Evolutionary conservation across 2,113 vertebrate genomes (phyloP).

Genomic region (Emydura subglobosa): DNA sequence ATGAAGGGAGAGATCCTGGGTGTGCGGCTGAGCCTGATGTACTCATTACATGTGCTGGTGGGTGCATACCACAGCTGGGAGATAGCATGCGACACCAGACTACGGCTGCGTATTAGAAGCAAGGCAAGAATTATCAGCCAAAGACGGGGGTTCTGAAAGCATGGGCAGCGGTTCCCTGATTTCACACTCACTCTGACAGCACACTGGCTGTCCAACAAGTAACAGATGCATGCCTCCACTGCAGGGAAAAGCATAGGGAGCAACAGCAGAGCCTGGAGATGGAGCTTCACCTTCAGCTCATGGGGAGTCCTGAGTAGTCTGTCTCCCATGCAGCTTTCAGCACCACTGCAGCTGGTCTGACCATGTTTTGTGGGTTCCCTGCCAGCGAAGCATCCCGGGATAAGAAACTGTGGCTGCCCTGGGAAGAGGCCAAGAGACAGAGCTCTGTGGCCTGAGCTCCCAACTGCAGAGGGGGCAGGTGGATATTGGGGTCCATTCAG

Average conservation of each 20-base stretch:
- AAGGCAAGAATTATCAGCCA: neutral
- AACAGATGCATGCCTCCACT: neutral
- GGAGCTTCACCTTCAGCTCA: neutral
- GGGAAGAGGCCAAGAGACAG: neutral
- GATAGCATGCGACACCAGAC: rapidly evolving
- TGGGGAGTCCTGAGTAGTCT: neutral
- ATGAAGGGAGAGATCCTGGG: neutral
- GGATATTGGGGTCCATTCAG: too few species aligned
- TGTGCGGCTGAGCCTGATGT: rapidly evolving
- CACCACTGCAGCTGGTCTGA: neutral
- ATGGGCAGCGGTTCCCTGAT: neutral
- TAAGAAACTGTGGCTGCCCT: too few species aligned
- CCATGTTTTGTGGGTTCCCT: too few species aligned
- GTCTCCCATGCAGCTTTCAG: neutral
- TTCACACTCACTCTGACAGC: too few species aligned
- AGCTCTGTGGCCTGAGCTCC: too few species aligned
- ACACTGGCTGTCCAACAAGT: neutral
- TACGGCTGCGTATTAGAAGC: rapidly evolving
- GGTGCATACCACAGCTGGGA: rapidly evolving
- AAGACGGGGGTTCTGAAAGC: neutral
- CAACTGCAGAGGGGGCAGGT: too few species aligned
- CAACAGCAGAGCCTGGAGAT: rapidly evolving
- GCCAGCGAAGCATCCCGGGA: too few species aligned
- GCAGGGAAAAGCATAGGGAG: neutral
- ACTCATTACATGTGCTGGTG: rapidly evolving